Percentiles rank a stretch among this genome's conserved stretches.
Conservation (phyloP, 2,888 invertebrate genomes). For the Parascotia fuliginaria region DNA sequence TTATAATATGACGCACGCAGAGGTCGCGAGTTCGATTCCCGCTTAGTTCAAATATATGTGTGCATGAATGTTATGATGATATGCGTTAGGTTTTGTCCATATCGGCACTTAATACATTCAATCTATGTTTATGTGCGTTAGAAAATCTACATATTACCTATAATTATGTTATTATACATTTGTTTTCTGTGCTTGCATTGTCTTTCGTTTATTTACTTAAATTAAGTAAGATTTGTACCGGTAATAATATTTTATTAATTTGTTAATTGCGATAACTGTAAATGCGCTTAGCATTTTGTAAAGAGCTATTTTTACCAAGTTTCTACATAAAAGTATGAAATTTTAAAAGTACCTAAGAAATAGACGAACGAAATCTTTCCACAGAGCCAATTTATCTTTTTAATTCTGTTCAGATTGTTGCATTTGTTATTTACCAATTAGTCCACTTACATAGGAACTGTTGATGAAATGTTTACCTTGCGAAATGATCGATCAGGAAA, state of each 20-base stretch:
- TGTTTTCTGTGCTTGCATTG: not conserved
- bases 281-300: not conserved
- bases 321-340: not conserved
- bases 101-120: no score
- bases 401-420: constrained; percentile 13
- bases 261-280: no score
- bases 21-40: no score
- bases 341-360: not conserved
- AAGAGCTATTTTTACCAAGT: not conserved
- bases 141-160: not conserved
- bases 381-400: not conserved
- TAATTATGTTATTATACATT: not conserved
- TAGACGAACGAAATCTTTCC: not conserved
- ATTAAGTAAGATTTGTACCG: no score
- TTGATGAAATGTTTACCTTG: constrained; percentile 26
- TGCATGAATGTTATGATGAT: no score
- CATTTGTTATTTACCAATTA: constrained; percentile 19
- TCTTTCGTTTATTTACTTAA: not conserved
- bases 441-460: constrained; percentile 21
- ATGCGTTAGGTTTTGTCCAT: no score
- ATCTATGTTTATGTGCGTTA: no score
- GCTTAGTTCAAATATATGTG: no score
- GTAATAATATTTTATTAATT: no score
- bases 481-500: constrained; percentile 25
- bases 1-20: no score